Evolutionary conservation across 2,888 invertebrate genomes (phyloP).

Genomic region (Himalopsyche japonica): DNA sequence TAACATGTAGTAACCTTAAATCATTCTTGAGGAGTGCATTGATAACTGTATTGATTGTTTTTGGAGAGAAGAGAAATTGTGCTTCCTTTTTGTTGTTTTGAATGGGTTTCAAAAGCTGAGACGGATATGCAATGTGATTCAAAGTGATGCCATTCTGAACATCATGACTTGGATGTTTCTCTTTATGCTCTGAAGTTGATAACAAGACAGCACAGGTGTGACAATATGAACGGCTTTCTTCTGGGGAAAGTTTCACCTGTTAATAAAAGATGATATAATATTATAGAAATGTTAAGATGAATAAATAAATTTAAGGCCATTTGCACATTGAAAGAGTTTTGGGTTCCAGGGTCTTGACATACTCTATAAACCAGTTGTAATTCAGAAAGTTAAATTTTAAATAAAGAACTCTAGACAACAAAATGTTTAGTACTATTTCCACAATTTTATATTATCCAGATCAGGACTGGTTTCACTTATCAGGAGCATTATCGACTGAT

Average conservation of each 20-base stretch:
- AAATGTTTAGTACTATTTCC: too few relatives aligned
- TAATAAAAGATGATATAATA: constrained; percentile 31
- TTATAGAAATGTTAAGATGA: background rate
- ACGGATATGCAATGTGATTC: constrained; percentile 64
- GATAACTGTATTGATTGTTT: constrained; percentile 66
- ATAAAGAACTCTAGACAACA: too few relatives aligned
- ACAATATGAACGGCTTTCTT: constrained; percentile 64
- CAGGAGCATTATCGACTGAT: too few relatives aligned
- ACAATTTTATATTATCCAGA: too few relatives aligned
- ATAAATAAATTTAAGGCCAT: too few relatives aligned
- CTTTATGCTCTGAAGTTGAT: constrained; percentile 41
- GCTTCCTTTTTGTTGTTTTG: constrained; percentile 81
- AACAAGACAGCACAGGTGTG: constrained; percentile 65
- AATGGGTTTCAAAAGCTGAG: constrained; percentile 68
- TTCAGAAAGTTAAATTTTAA: too few relatives aligned
- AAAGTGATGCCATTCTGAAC: constrained; percentile 59
- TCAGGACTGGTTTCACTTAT: too few relatives aligned
- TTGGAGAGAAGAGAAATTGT: constrained; percentile 81
- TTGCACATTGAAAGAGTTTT: too few relatives aligned
- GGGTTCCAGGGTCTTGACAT: too few relatives aligned
- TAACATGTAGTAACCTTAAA: constrained; percentile 55
- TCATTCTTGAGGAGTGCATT: constrained; percentile 63
- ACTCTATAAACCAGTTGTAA: too few relatives aligned
- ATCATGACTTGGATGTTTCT: constrained; percentile 62
- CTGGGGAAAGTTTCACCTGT: constrained; percentile 53